Base-by-base conservation (phyloP, 2,797 vertebrate species). In the Crocodylus rhombifer region DNA sequence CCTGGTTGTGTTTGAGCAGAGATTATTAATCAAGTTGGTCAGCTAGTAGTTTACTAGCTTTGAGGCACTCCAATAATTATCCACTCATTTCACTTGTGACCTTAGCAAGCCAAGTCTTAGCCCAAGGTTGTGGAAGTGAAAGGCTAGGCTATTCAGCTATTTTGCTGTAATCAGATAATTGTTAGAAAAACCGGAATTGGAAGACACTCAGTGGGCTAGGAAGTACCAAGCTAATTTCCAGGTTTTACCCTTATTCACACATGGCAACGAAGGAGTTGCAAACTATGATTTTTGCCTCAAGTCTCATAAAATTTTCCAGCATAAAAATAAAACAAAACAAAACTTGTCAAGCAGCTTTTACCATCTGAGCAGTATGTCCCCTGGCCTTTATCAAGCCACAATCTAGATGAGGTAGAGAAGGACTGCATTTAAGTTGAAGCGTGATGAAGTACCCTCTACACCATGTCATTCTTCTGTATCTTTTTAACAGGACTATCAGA, bases 401-500 rank as follows among this genome's bases (percentile, higher is more conserved):
- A 85, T 94, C 85, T 89, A 82, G 90, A 84, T 20, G 96, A 97
- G 96, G 95, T 96, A 91, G 90, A 89, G 94, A 95, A 33, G 84
- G 81, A 84, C 87, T 96, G 92, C 84, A 95, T 96, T 94, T 94
- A 95, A 96, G 93, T 74, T 92, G 95, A 23, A 0, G 4, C 92
- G 92, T 96, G 91, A 91, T 96, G 88, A 97, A 95, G 88, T 95
- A 91, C 95, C 96, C 96, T 96, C 96, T 96, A 96, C 95, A 95
- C 90, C 88, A 88, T 94, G 92, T 89, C 1, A 16, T 95, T 95
- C 95, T 95, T 92, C 95, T 95, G 91, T 95, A 96, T 96, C 95
- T 96, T 96, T 97, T 97, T 96, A 96, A 93, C 96, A 94, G 90
- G 95, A 94, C 94, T 97, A 95, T 92, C 95, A 97, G 92, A 96